phyloP scores from a whole-genome alignment of 2,888 invertebrate species.

The Keiferia lycopersicella region DNA sequence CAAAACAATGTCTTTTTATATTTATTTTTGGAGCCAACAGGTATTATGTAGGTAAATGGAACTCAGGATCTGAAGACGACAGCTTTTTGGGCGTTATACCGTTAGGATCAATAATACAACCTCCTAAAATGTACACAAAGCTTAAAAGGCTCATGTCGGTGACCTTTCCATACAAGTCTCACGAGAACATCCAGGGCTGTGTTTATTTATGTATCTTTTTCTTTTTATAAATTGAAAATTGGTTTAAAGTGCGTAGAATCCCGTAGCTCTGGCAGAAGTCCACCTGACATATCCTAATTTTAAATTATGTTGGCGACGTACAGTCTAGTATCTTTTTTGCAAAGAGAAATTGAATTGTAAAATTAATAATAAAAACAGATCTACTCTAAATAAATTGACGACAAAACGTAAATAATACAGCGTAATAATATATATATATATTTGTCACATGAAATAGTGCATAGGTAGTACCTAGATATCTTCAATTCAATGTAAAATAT shows the following conservation, averaged over 20 bases:
- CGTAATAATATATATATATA: too few relatives aligned
- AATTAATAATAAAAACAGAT: too few relatives aligned
- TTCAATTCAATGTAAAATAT: too few relatives aligned
- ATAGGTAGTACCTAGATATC: too few relatives aligned
- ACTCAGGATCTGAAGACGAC: conserved; percentile 10
- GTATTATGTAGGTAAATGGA: conserved; percentile 12
- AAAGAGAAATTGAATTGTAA: too few relatives aligned
- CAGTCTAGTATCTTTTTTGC: too few relatives aligned
- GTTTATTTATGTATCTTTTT: background rate
- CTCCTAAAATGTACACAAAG: conserved; percentile 22
- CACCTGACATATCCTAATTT: too few relatives aligned
- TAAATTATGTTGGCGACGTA: too few relatives aligned
- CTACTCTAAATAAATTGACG: too few relatives aligned
- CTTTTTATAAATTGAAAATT: background rate
- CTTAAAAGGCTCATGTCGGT: conserved; percentile 21
- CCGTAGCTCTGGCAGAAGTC: too few relatives aligned
- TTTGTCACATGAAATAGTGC: too few relatives aligned
- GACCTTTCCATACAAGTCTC: conserved; percentile 21
- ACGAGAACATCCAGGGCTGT: conserved; percentile 12
- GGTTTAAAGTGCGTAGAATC: background rate
- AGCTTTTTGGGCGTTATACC: conserved; percentile 8
- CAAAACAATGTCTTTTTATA: background rate
- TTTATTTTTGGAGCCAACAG: conserved; percentile 1
- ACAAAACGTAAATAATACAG: too few relatives aligned
- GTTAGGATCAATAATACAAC: conserved; percentile 22